phyloP scores from a whole-genome alignment of 2,888 invertebrate genomes.

The Oligia fasciuncula region DNA sequence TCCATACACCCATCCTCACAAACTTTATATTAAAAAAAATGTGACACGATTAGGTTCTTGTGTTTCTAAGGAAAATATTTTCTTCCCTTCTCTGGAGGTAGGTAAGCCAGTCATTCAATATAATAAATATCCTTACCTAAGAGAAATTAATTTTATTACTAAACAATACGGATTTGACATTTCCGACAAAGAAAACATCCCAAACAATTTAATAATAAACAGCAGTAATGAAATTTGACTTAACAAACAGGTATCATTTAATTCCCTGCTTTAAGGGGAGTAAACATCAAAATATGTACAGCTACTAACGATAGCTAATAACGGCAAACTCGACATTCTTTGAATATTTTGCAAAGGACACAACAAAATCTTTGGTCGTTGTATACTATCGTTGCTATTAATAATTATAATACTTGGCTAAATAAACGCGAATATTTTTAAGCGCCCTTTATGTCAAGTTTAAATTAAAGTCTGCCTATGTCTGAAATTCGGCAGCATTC shows the following conservation, averaged over 20 bases:
- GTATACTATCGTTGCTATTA: slow-evolving; percentile 64
- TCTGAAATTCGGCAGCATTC: slow-evolving; percentile 86
- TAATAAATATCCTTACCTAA: neutral
- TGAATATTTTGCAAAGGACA: slow-evolving; percentile 63
- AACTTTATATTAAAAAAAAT: no score
- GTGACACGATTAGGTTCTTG: neutral
- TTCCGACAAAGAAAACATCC: slow-evolving; percentile 44
- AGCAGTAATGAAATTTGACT: slow-evolving; percentile 55
- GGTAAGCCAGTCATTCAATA: neutral
- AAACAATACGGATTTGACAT: slow-evolving; percentile 39
- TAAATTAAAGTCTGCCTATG: slow-evolving; percentile 86
- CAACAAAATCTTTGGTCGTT: slow-evolving; percentile 71
- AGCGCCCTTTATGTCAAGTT: slow-evolving; percentile 83
- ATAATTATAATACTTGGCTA: slow-evolving; percentile 72
- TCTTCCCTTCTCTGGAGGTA: no score
- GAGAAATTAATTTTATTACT: slow-evolving; percentile 18
- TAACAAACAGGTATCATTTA: slow-evolving; percentile 59
- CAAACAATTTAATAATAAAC: slow-evolving; percentile 59
- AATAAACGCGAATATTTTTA: slow-evolving; percentile 78
- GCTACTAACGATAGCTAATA: slow-evolving; percentile 42
- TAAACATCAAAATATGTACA: slow-evolving; percentile 38
- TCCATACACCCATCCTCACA: neutral
- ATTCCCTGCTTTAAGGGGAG: slow-evolving; percentile 46
- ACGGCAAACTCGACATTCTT: slow-evolving; percentile 44
- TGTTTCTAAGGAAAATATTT: neutral